Conservation (phyloP, 2,113 vertebrate species). For the Petaurus breviceps region DNA sequence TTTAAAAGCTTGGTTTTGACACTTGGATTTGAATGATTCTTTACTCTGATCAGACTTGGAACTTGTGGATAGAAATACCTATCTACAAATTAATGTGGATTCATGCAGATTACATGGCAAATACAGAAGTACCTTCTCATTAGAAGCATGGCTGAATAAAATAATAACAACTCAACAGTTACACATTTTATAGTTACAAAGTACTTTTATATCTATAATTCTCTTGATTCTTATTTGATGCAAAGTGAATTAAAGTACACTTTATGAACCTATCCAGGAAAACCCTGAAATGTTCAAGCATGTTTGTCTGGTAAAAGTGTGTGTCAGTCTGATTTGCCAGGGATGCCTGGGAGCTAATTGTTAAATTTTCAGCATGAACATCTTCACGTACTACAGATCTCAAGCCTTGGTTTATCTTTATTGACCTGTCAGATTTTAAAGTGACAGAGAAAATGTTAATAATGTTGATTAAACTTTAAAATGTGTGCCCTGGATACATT, state of each 20-base stretch:
- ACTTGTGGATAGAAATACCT: neutral
- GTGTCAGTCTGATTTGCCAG: neutral
- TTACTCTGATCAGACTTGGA: neutral
- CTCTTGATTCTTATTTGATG: neutral
- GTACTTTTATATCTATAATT: neutral
- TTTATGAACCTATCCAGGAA: neutral
- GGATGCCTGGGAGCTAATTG: neutral
- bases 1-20: slow-evolving; percentile 16
- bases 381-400: neutral
- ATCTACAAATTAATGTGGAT: neutral
- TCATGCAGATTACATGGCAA: neutral
- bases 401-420: neutral
- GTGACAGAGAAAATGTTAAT: neutral
- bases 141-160: neutral
- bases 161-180: neutral
- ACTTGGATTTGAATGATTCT: slow-evolving; percentile 16
- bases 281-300: neutral
- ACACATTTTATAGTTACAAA: neutral
- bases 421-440: neutral
- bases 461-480: neutral
- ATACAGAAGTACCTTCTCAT: neutral
- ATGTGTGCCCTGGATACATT: neutral
- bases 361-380: neutral
- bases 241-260: neutral
- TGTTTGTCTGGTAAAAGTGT: neutral